Evolutionary conservation across 2,888 invertebrate genomes (phyloP), one percentile per base, ranked within the genome.

Genomic region (Phrixothrix hirtus): DNA sequence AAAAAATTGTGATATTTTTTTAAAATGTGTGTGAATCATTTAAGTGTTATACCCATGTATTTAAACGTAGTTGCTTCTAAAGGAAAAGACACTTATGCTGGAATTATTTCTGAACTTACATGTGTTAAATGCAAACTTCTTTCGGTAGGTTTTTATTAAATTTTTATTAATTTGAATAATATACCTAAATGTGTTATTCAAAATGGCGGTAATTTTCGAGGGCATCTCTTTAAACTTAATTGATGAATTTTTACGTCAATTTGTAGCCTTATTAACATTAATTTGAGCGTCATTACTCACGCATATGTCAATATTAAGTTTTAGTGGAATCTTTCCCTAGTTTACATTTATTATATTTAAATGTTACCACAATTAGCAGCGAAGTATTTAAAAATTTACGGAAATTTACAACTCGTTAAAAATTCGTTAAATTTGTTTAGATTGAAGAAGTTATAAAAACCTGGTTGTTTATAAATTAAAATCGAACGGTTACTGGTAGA

Each of bases 21-120:
- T 60, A 70, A 60, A 61, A 76, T 76, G 76, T 75, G 75, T 59
- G 74, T 75, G 56, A 74, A 70, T 63, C 72, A 73, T 60, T 63
- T 72, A 43, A 68, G 69, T 38, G 75, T 77, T 75, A 74, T 76
- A 26, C 75, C 75, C 44, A 69, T 75, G 48, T 73, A 75, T 60
- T 73, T 76, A 57, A 74, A 75, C 64, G 67, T 74, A 31, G 74
- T 76, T 44, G 70, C 75, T 9, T 71, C 66, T 42, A 75, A 75
- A 59, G 74, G 74, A 50, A 73, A 72, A 61, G 74, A 75, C 63
- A 71, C 72, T 27, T 75, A 75, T 55, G 64, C 73, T 31, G 75
- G 74, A 63, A 69, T 76, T 59, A 72, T 75, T 17, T 71, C 71
- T 41, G 75, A 75, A 58, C 66, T 75, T 37, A 66, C 69, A 29